Conservation (phyloP, 2,888 invertebrate species). For the Eristalis arbustorum region DNA sequence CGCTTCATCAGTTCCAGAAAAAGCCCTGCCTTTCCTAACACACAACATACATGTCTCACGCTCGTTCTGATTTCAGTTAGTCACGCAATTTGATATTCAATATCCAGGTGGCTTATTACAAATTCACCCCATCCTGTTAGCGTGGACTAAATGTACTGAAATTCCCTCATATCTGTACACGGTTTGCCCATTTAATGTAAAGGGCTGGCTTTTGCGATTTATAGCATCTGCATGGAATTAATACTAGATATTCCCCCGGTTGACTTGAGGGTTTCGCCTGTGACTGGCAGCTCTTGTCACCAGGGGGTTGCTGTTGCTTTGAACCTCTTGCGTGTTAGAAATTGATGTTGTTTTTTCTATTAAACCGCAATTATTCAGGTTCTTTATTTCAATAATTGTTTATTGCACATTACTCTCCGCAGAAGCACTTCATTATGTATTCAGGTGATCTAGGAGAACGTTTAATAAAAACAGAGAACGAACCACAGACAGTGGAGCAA, state of each 20-base stretch:
- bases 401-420: neutral
- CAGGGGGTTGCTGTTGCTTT: neutral
- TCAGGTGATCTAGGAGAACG: neutral
- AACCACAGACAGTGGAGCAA: neutral
- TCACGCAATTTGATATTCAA: conserved; percentile 34
- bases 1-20: too few species aligned
- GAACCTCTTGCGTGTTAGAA: conserved; percentile 1
- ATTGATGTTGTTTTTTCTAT: neutral
- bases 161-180: conserved; percentile 43
- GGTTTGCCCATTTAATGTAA: conserved; percentile 25
- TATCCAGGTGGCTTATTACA: conserved; percentile 4
- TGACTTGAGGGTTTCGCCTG: neutral
- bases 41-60: neutral
- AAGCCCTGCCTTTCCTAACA: too few species aligned
- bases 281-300: neutral
- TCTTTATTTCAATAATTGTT: conserved; percentile 8
- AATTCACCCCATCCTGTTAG: conserved; percentile 9
- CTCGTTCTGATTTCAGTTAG: conserved; percentile 10
- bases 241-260: conserved; percentile 9
- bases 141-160: conserved; percentile 16
- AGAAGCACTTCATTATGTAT: neutral
- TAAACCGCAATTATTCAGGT: neutral
- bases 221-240: conserved; percentile 62
- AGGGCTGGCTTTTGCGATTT: conserved; percentile 47
- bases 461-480: neutral